phyloP scores from a whole-genome alignment of 2,797 vertebrate species.

The Graptemys geographica region DNA sequence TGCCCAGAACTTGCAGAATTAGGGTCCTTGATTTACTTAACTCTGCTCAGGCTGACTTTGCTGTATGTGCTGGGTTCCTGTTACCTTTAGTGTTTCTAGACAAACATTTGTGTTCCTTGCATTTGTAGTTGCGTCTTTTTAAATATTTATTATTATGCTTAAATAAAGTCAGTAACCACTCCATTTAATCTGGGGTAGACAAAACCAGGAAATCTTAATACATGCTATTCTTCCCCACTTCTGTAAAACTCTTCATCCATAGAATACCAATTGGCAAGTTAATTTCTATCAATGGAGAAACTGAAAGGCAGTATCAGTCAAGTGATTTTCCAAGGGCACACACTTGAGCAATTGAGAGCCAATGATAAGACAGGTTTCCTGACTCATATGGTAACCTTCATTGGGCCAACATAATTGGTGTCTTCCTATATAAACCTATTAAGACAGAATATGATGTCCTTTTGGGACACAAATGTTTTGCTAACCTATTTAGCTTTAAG shows the following conservation, averaged over 20 bases:
- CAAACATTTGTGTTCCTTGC: background rate
- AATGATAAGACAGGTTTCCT: background rate
- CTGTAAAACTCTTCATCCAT: background rate
- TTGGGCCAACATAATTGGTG: background rate
- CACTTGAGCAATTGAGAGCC: background rate
- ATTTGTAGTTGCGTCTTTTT: background rate
- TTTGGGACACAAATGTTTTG: background rate
- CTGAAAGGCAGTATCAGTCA: background rate
- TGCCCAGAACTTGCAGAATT: background rate
- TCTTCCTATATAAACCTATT: background rate
- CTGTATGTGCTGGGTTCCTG: background rate
- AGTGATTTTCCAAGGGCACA: fast-evolving
- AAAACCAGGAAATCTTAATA: background rate
- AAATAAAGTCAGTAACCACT: background rate
- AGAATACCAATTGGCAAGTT: background rate
- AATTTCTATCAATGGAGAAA: background rate
- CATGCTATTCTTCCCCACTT: background rate
- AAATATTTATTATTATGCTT: background rate
- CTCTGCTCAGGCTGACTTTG: background rate
- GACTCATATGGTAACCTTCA: background rate
- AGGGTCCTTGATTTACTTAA: background rate
- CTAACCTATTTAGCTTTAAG: background rate
- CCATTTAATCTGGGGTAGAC: background rate
- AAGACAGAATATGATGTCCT: background rate
- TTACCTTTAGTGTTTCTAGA: background rate